Percentiles rank a stretch among this genome's conserved stretches.
Conservation (phyloP, 2,888 invertebrate species). For the Tyria jacobaeae region DNA sequence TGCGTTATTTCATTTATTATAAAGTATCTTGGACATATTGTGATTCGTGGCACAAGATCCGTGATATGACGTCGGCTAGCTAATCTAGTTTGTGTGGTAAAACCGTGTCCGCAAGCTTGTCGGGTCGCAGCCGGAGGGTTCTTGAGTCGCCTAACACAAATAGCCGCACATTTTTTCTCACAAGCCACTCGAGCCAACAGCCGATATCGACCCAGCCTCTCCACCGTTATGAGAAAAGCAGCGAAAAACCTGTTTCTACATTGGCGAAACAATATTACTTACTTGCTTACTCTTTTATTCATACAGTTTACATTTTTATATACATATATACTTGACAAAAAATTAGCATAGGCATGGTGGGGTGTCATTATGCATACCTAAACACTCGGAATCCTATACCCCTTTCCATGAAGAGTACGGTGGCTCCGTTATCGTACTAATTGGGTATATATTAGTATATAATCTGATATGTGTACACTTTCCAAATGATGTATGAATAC, state of each 20-base stretch:
- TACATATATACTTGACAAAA: no score
- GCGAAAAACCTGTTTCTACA: slow-evolving; percentile 58
- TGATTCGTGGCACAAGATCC: slow-evolving; percentile 58
- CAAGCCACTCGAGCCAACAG: slow-evolving; percentile 73
- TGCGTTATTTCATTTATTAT: slow-evolving; percentile 18
- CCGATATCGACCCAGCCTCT: slow-evolving; percentile 68
- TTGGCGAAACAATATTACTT: slow-evolving; percentile 41
- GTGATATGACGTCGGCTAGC: slow-evolving; percentile 65
- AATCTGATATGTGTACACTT: neutral
- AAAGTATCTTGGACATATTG: slow-evolving; percentile 43
- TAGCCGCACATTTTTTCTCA: slow-evolving; percentile 78
- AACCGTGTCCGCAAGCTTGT: slow-evolving; percentile 44
- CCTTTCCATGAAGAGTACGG: neutral
- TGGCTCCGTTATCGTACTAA: neutral
- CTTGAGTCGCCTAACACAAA: slow-evolving; percentile 71
- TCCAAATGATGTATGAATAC: neutral
- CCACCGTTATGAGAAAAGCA: slow-evolving; percentile 69
- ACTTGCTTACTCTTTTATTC: neutral
- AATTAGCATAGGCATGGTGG: no score
- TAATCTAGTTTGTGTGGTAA: slow-evolving; percentile 75
- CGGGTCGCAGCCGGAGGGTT: slow-evolving; percentile 61
- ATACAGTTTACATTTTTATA: no score
- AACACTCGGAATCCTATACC: neutral
- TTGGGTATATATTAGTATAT: neutral
- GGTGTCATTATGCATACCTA: neutral